Evolutionary conservation across 1,140 invertebrate genomes (phyloP).

Genomic region (Phthorimaea operculella): DNA sequence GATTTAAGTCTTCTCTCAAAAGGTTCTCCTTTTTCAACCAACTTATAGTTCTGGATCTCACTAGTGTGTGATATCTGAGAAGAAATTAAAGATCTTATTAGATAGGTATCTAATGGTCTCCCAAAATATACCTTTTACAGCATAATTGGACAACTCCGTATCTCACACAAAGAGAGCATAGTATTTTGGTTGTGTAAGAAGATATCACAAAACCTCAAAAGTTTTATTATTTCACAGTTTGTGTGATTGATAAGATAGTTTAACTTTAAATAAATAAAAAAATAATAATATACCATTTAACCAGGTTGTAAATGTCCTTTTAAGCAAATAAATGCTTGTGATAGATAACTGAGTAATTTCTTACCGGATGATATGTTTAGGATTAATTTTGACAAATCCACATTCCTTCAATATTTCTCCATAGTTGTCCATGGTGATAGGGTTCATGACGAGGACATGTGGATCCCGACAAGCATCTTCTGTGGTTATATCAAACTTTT

Average conservation of each 20-base stretch:
- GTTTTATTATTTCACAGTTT: no score
- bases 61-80: constrained; percentile 54
- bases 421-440: constrained; percentile 66
- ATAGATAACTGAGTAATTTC: constrained; percentile 13
- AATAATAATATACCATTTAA: no score
- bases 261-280: no score
- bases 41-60: constrained; percentile 41
- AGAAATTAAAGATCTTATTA: not conserved
- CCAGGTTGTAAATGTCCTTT: no score
- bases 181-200: no score
- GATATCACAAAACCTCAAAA: no score
- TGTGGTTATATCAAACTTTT: constrained; percentile 47
- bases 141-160: no score
- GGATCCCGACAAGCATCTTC: constrained; percentile 61
- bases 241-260: no score
- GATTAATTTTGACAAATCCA: constrained; percentile 58
- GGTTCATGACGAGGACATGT: constrained; percentile 67
- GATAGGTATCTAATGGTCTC: no score
- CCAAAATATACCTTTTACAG: no score
- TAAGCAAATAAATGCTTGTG: no score
- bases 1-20: constrained; percentile 31
- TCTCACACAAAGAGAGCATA: no score
- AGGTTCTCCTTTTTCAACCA: constrained; percentile 45
- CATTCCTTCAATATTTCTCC: constrained; percentile 67
- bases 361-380: constrained; percentile 63